A percentile compares a stretch with the other conserved stretches of the same genome.
Evolutionary conservation across 1,140 invertebrate species (phyloP).

Genomic region (Calosoma granatense): DNA sequence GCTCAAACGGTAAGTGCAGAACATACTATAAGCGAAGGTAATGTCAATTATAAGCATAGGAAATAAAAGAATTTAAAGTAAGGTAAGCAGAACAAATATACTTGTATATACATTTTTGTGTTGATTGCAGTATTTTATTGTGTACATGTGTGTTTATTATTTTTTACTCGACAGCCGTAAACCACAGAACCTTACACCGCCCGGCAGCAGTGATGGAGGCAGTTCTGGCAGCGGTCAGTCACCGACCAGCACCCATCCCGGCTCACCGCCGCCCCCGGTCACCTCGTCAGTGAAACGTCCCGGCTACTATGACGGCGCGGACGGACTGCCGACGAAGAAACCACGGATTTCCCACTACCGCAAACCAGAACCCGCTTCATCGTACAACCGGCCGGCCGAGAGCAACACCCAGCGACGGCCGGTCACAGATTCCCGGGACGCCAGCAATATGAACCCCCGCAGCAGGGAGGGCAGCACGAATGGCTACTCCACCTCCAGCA

Average conservation of each 20-base stretch:
- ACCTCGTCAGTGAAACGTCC: constrained; percentile 34
- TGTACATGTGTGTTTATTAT: constrained; percentile 21
- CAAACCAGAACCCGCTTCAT: constrained; percentile 38
- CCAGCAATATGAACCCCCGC: constrained; percentile 33
- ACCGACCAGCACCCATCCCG: constrained; percentile 56
- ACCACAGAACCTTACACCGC: constrained; percentile 79
- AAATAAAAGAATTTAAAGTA: not conserved
- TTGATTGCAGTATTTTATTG: constrained; percentile 1
- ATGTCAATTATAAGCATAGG: not conserved
- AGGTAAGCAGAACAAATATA: not conserved
- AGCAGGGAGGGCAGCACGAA: constrained; percentile 27
- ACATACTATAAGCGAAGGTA: not conserved
- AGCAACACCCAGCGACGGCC: constrained; percentile 29
- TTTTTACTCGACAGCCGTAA: constrained; percentile 71
- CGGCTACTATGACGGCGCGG: constrained; percentile 46
- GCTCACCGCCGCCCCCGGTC: constrained; percentile 45
- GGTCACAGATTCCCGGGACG: constrained; percentile 31
- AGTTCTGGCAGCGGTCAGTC: constrained; percentile 58
- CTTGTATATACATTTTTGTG: not conserved
- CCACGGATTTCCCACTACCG: constrained; percentile 72
- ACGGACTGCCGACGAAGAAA: constrained; percentile 61
- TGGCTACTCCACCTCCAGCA: constrained; percentile 22
- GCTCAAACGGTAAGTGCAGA: constrained; percentile 60
- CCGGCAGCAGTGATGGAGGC: constrained; percentile 69
- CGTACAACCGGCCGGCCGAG: constrained; percentile 16